Evolutionary conservation across 2,797 vertebrate species (phyloP), one percentile per base, ranked within the genome.

Genomic region (Pangasius larnaudii): DNA sequence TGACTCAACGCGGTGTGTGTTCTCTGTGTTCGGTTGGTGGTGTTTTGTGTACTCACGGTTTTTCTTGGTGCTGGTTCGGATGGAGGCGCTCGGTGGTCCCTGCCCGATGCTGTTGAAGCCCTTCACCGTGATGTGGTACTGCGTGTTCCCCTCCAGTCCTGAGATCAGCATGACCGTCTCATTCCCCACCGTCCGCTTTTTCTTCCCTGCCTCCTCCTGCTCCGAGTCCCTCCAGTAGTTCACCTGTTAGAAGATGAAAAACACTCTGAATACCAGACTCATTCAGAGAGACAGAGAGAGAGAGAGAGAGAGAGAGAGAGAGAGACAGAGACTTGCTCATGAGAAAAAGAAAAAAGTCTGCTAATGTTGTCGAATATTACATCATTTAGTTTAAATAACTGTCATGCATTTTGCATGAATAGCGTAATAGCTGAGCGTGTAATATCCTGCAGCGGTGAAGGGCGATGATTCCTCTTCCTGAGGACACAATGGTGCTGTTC

Each of bases 71-170:
- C 92, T 94, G 88, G 95, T 96, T 46, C 91, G 96, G 90, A 97
- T 95, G 86, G 95, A 91, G 2, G 91, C 67, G 88, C 97, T 98
- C 51, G 96, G 93, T 85, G 98, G 98, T 90, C 98, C 98, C 74
- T 97, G 98, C 80, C 98, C 98, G 19, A 98, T 98, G 93, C 95
- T 97, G 51, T 99, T 99, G 94, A 97, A 99, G 1, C 98, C 98
- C 91, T 96, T 97, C 83, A 99, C 98, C 1, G 96, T 96, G 92
- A 99, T 92, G 92, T 96, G 95, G 92, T 99, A 99, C 51, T 96
- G 89, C 0, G 96, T 97, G 93, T 99, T 97, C 88, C 98, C 97
- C 91, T 98, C 97, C 85, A 99, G 93, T 69, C 97, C 97, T 16
- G 96, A 97, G 93, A 99, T 91, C 42, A 97, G 93, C 93, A 97